A percentile compares a stretch with the other conserved stretches of the same genome.
phyloP scores from a whole-genome alignment of 1,140 invertebrate species.

The Mylabris phalerata region DNA sequence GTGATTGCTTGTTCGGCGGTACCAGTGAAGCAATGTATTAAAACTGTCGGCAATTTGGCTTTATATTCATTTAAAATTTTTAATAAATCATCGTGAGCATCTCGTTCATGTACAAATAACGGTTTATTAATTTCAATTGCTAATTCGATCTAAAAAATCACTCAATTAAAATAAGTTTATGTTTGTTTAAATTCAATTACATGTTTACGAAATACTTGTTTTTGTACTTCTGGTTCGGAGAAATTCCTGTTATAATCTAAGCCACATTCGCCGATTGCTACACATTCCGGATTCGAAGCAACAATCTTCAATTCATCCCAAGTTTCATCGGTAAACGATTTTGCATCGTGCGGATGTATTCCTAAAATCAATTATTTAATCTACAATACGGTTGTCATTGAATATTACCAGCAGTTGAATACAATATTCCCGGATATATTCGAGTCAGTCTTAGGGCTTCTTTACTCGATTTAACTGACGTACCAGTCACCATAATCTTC shows the following conservation, averaged over 20 bases:
- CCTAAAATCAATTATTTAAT: conserved; percentile 45
- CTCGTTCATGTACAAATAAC: conserved; percentile 86
- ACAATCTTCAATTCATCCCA: conserved; percentile 65
- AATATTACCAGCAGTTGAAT: conserved; percentile 78
- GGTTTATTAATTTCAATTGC: conserved; percentile 83
- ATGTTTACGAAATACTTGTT: conserved; percentile 84
- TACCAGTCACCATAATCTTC: conserved; percentile 91
- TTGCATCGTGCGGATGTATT: conserved; percentile 93
- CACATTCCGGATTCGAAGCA: conserved; percentile 77
- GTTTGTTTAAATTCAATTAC: conserved; percentile 42
- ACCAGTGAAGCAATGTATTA: conserved; percentile 94
- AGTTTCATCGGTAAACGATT: conserved; percentile 78
- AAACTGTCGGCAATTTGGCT: conserved; percentile 64
- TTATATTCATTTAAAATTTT: conserved; percentile 51
- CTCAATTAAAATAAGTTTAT: neutral
- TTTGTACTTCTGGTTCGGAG: conserved; percentile 80
- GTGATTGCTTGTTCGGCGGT: conserved; percentile 72
- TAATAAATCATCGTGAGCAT: conserved; percentile 77
- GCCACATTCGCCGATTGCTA: conserved; percentile 90
- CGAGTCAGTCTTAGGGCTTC: conserved; percentile 81
- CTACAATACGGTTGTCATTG: neutral
- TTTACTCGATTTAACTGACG: conserved; percentile 80
- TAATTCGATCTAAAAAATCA: conserved; percentile 61
- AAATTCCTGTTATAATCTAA: conserved; percentile 93
- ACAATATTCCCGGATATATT: conserved; percentile 82